Evolutionary conservation across 2,113 vertebrate genomes (phyloP), one percentile per base, ranked within the genome.

Genomic region (Morone chrysops): DNA sequence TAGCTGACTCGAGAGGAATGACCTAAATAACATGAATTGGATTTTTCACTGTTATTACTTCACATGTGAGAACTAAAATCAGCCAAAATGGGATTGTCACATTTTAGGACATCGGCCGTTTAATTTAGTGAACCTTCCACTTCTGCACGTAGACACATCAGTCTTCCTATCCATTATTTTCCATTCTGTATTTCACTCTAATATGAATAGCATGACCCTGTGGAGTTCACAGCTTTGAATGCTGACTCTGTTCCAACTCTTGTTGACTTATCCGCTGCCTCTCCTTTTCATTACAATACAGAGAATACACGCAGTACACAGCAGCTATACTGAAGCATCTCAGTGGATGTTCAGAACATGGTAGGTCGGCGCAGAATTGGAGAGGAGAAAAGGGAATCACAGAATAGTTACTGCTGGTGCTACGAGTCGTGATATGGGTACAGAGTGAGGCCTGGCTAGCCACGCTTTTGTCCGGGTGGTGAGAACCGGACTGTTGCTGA

Each of bases 371-470:
- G 77, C 82, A 70, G 70, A 66, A 79, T 56, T 78, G 80, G 70
- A 86, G 73, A 57, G 79, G 75, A 78, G 81, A 65, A 65, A 86
- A 80, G 66, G 75, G 78, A 88, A 84, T 77, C 75, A 54, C 57
- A 85, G 81, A 91, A 89, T 80, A 85, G 86, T 67, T 78, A 77
- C 84, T 81, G 78, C 74, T 66, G 83, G 71, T 31, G 78, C 75
- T 54, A n/a, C 11, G 2, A 69, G 78, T 84, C 87, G 83, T 89
- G 85, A 86, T 82, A 59, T 31, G 90, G 75, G 20, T 89, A 59
- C 85, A 71, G 83, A 89, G 70, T 65, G 65, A 66, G 74, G 25
- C 70, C 68, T 1, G 12, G 45, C 43, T 41, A 20, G 54, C 71
- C 36, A 1, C n/a, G 40, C 69, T 84, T 81, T 85, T 84, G 78